Evolutionary conservation across 2,888 invertebrate species (phyloP), one percentile per base, ranked within the genome.

Genomic region (Drosophila formosana): DNA sequence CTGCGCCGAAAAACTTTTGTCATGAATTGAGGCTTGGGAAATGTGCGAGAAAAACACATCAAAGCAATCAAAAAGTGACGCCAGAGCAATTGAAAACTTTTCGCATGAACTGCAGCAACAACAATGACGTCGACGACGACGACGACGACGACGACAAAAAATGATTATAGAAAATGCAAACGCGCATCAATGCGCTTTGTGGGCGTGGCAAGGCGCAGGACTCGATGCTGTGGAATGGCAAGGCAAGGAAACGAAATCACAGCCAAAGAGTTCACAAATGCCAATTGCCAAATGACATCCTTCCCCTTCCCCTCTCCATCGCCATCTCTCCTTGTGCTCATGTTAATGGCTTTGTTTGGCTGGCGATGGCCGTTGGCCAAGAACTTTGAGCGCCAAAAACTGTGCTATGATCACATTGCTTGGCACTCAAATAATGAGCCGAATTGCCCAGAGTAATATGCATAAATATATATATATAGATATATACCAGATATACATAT

Each of bases 51-150:
- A 88, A 86, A 86, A 86, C 88, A 86, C 86, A 86, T 86, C 86
- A 86, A 88, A 86, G 86, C 86, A 86, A 86, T 86, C 86, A 86
- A 86, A 86, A 86, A 86, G 86, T 88, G 86, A 86, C 86, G 86
- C 86, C 86, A 88, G 85, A 85, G 84, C 84, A 85, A 85, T 88
- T 88, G 85, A 88, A 85, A 85, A 85, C 80, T 88, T 85, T 85
- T 85, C 88, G 78, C 80, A 85, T 88, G 81, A 79, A 80, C 70
- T 51, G 53, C 32, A 61, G 45, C 11, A 51, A 26, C 34, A 51
- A 34, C 25, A 55, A 58, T 46, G 52, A 65, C 55, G 72, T 66
- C 52, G 67, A 50, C 30, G 32, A 23, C 39, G 37, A 53, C 61
- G 51, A 52, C 11, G 41, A 64, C 11, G 45, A 64, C 58, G 41